Evolutionary conservation across 92 coral and sea anemone species (phyloP).

Genomic region (Paragorgia papillata): DNA sequence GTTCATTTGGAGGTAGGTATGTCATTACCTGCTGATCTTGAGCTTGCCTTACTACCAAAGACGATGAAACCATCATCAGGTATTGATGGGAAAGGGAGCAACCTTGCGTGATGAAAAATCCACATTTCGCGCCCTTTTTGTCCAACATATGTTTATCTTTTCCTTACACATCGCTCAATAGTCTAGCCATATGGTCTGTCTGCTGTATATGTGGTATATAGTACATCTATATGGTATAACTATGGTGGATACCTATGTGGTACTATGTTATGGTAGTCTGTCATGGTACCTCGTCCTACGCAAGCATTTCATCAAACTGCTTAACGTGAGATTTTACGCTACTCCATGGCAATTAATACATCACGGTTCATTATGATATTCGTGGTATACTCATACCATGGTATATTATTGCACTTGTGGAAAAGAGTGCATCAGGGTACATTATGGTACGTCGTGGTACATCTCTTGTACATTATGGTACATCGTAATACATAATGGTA

Average conservation of each 20-base stretch:
- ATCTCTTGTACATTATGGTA: background rate
- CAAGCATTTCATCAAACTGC: too few species aligned
- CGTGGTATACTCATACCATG: too few species aligned
- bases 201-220: too few species aligned
- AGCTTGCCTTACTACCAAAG: conserved; percentile 24
- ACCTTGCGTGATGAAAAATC: conserved; percentile 15
- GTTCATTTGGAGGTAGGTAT: conserved; percentile 91
- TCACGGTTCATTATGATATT: background rate
- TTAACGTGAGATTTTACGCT: too few species aligned
- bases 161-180: too few species aligned
- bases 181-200: too few species aligned
- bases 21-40: conserved; percentile 77
- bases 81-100: background rate
- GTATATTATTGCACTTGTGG: too few species aligned
- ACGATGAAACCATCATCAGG: conserved; percentile 1
- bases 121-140: background rate
- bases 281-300: background rate
- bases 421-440: background rate
- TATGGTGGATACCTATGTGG: background rate
- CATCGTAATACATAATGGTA: background rate
- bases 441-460: background rate
- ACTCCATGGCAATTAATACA: background rate
- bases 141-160: background rate
- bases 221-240: too few species aligned
- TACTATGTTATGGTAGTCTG: background rate